These are phyloP conservation scores for Nannobrachium achirus DNA, from an alignment of 2,113 vertebrate genomes.

Conservation along the genomic window DNA sequence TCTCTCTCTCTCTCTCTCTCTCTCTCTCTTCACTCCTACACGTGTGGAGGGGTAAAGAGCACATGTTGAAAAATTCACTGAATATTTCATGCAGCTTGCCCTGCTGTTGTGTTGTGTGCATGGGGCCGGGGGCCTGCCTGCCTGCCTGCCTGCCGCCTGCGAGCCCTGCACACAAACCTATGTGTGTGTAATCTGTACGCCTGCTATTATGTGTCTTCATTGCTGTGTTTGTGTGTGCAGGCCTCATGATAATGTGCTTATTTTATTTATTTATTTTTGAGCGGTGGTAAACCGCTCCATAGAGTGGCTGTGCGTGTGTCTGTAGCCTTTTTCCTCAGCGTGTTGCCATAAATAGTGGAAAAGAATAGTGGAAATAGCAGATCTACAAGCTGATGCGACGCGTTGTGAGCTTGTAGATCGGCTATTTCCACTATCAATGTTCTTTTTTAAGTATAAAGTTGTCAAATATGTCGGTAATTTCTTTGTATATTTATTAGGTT, in stretches of 20 bases:
- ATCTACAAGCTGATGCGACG: too few relatives aligned
- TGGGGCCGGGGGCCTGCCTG: slow-evolving; percentile 9
- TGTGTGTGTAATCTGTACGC: too few relatives aligned
- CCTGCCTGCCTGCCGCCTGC: not conserved
- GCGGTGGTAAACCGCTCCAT: not conserved
- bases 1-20: slow-evolving; percentile 26
- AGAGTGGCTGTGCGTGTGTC: not conserved
- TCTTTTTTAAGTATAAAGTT: too few relatives aligned
- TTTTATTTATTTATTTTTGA: slow-evolving; percentile 11
- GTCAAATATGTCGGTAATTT: too few relatives aligned
- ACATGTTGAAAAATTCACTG: slow-evolving; percentile 79
- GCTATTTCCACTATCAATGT: too few relatives aligned
- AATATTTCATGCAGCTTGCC: slow-evolving; percentile 80
- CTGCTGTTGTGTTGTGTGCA: slow-evolving; percentile 26
- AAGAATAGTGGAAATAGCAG: too few relatives aligned
- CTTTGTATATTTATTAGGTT: too few relatives aligned
- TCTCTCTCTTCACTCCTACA: slow-evolving; percentile 67
- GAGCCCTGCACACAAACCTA: slow-evolving; percentile 26
- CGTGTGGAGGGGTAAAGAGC: slow-evolving; percentile 72
- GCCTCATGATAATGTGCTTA: too few relatives aligned
- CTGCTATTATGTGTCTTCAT: not conserved
- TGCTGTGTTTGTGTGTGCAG: slow-evolving; percentile 10
- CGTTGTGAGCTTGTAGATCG: not conserved
- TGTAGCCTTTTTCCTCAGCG: too few relatives aligned
- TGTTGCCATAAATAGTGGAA: too few relatives aligned